Percentiles rank a stretch among this genome's conserved stretches.
Conservation (phyloP, 2,113 vertebrate species). For the Equus przewalskii region DNA sequence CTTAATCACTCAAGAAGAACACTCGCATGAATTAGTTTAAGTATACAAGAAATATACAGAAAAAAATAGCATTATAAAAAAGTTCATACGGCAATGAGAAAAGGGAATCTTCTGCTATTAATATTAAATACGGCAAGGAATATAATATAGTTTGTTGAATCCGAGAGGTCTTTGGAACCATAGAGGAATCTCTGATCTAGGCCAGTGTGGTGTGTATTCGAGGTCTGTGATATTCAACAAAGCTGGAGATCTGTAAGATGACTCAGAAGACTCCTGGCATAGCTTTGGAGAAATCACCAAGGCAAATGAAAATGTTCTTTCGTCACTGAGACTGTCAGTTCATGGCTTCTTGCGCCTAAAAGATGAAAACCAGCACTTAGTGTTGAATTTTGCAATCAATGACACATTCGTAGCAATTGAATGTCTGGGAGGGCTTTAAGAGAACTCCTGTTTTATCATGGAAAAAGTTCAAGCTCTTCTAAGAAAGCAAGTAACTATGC, state of each 20-base stretch:
- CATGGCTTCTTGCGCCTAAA: slow-evolving; percentile 95
- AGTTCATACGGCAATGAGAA: not conserved
- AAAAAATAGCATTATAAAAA: slow-evolving; percentile 57
- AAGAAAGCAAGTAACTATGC: not conserved
- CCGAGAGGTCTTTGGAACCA: slow-evolving; percentile 57
- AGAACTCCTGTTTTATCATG: slow-evolving; percentile 34
- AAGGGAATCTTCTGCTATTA: slow-evolving; percentile 8
- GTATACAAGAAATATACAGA: slow-evolving; percentile 71
- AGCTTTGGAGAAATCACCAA: slow-evolving; percentile 31
- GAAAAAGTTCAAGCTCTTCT: slow-evolving; percentile 38
- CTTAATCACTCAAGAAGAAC: slow-evolving; percentile 67
- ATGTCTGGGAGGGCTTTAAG: not conserved
- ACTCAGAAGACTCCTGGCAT: not conserved
- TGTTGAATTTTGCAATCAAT: not conserved
- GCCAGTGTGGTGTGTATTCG: not conserved
- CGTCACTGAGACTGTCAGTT: not conserved
- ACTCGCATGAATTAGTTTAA: slow-evolving; percentile 49
- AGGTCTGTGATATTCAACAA: not conserved
- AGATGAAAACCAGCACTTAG: slow-evolving; percentile 62
- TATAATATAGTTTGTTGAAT: slow-evolving; percentile 8
- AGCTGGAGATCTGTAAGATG: not conserved
- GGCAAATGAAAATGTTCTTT: not conserved
- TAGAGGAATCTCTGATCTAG: not conserved
- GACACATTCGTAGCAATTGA: not conserved
- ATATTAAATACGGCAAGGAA: slow-evolving; percentile 58